phyloP scores from a whole-genome alignment of 2,888 invertebrate species.

The Ichneumoninae sp. region DNA sequence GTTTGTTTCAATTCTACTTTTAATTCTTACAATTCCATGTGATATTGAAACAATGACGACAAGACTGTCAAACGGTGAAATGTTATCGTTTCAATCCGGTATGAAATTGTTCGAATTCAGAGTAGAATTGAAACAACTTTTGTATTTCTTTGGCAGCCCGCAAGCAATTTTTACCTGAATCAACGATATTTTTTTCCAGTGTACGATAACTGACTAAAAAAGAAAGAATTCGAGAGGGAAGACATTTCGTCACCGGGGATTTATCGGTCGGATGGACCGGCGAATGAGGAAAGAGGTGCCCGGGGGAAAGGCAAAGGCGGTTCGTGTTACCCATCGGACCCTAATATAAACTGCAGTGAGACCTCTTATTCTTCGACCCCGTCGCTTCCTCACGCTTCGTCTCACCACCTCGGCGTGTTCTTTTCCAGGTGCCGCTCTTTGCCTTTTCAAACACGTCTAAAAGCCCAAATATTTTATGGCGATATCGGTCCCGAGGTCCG shows the following conservation, averaged over 20 bases:
- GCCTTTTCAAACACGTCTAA: conserved; percentile 73
- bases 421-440: conserved; percentile 52
- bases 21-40: too few species aligned
- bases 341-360: conserved; percentile 60
- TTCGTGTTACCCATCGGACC: conserved; percentile 72
- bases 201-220: background rate
- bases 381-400: conserved; percentile 32
- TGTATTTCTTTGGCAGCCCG: too few species aligned
- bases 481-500: conserved; percentile 65
- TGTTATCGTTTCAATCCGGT: too few species aligned
- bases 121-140: too few species aligned
- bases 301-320: conserved; percentile 68
- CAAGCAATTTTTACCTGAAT: too few species aligned
- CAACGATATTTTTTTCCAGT: too few species aligned
- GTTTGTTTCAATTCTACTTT: too few species aligned
- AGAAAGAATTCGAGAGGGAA: conserved; percentile 8
- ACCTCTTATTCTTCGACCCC: conserved; percentile 51
- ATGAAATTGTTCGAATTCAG: too few species aligned
- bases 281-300: conserved; percentile 59
- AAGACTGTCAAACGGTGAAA: too few species aligned
- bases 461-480: conserved; percentile 82
- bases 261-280: conserved; percentile 50
- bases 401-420: conserved; percentile 20
- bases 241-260: conserved; percentile 44
- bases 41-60: too few species aligned